Evolutionary conservation across 1,140 invertebrate species (phyloP).

Genomic region (Whitmania pigra): DNA sequence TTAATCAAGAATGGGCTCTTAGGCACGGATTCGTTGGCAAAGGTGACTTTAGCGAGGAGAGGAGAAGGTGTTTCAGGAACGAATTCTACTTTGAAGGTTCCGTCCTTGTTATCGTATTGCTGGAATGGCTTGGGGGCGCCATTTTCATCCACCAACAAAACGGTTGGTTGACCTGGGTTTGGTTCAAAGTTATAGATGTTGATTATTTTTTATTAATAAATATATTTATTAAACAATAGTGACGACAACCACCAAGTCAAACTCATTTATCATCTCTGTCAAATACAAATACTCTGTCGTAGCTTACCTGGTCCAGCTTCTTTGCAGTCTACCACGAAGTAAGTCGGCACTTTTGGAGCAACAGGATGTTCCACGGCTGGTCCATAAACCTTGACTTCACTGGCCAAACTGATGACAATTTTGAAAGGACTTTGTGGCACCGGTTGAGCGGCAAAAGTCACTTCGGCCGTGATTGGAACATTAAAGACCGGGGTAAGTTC

Average conservation of each 20-base stretch:
- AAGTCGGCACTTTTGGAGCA: conserved; percentile 35
- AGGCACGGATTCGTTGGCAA: conserved; percentile 65
- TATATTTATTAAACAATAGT: conserved; percentile 34
- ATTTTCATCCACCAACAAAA: conserved; percentile 59
- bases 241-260: conserved; percentile 55
- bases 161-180: conserved; percentile 62
- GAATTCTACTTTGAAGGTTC: conserved; percentile 51
- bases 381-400: conserved; percentile 39
- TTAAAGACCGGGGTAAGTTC: neutral
- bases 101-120: conserved; percentile 65
- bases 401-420: conserved; percentile 47
- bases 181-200: conserved; percentile 59
- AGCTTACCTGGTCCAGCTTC: conserved; percentile 39
- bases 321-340: conserved; percentile 42
- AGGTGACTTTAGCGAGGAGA: conserved; percentile 56
- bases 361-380: conserved; percentile 43
- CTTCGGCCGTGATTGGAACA: conserved; percentile 63
- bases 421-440: conserved; percentile 72
- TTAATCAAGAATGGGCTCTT: conserved; percentile 63
- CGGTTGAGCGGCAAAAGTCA: conserved; percentile 71
- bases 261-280: conserved; percentile 32
- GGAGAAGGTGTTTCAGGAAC: conserved; percentile 50
- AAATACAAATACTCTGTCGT: too few relatives aligned
- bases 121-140: conserved; percentile 58
- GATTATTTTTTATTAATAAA: too few relatives aligned